phyloP scores from a whole-genome alignment of 2,797 vertebrate genomes.

The Scyliorhinus canicula region DNA sequence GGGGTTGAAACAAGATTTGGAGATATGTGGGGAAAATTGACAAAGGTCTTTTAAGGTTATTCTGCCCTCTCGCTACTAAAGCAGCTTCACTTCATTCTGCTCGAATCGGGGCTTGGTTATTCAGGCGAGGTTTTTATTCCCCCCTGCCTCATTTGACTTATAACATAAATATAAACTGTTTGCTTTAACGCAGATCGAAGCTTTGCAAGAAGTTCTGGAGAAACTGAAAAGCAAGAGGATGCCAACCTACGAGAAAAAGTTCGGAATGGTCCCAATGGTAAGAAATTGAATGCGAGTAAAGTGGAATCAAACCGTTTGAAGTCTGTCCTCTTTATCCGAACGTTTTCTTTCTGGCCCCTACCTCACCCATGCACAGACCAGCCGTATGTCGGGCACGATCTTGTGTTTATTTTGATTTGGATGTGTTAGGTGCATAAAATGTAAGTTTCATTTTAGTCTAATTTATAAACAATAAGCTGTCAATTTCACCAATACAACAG shows the following conservation, averaged over 20 bases:
- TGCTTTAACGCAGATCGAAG: constrained; percentile 56
- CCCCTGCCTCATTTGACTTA: too few relatives aligned
- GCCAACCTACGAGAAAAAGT: constrained; percentile 66
- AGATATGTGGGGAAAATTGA: background rate
- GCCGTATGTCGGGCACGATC: background rate
- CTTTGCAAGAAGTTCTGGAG: constrained; percentile 68
- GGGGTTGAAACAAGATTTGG: background rate
- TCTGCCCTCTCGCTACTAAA: background rate
- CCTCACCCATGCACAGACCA: background rate
- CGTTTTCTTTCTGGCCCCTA: too few relatives aligned
- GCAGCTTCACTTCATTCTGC: background rate
- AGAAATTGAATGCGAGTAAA: constrained; percentile 41
- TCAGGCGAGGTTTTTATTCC: too few relatives aligned
- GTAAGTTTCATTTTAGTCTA: background rate
- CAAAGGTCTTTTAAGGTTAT: background rate
- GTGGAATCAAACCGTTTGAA: background rate
- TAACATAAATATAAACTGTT: background rate
- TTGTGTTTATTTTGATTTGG: background rate
- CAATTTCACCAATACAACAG: background rate
- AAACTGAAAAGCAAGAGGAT: constrained; percentile 69
- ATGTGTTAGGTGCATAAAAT: background rate
- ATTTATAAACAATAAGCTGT: background rate
- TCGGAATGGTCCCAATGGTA: constrained; percentile 67
- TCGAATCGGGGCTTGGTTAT: background rate
- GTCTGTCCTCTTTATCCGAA: too few relatives aligned